These are phyloP conservation scores for Podabrus alpinus DNA, from an alignment of 2,888 invertebrate genomes.

Conservation along the genomic window DNA sequence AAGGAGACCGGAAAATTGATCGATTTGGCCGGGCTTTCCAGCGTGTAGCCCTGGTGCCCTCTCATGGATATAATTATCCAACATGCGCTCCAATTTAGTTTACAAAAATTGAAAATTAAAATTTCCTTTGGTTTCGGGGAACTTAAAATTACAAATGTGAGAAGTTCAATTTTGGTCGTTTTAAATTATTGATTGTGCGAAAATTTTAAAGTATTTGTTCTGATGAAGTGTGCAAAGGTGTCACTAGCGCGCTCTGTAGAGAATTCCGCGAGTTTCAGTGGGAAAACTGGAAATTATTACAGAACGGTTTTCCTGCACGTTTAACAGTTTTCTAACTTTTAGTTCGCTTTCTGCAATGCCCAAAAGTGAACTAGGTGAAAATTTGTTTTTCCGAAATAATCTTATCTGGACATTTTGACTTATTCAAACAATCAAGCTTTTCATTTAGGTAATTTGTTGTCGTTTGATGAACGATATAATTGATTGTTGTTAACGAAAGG, in stretches of 20 bases:
- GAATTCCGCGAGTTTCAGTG: neutral
- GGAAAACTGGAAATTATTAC: neutral
- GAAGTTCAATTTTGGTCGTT: neutral
- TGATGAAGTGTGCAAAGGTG: neutral
- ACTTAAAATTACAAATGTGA: neutral
- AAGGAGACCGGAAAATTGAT: slow-evolving; percentile 23
- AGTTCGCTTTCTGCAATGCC: neutral
- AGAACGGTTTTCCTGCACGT: neutral
- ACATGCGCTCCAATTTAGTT: neutral
- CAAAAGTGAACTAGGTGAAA: neutral
- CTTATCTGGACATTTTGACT: neutral
- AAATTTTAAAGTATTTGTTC: neutral
- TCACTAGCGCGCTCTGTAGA: neutral
- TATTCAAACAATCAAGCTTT: neutral
- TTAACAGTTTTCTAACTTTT: neutral
- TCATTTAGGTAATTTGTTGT: neutral
- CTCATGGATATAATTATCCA: neutral
- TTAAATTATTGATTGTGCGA: neutral
- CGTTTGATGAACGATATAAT: neutral
- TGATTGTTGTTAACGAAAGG: neutral
- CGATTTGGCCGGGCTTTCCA: slow-evolving; percentile 26
- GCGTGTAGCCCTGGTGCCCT: neutral
- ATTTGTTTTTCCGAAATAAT: neutral
- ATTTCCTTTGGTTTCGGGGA: neutral
- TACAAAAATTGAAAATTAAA: neutral